Evolutionary conservation across 2,113 vertebrate genomes (phyloP).

Genomic region (Zosterops lateralis): DNA sequence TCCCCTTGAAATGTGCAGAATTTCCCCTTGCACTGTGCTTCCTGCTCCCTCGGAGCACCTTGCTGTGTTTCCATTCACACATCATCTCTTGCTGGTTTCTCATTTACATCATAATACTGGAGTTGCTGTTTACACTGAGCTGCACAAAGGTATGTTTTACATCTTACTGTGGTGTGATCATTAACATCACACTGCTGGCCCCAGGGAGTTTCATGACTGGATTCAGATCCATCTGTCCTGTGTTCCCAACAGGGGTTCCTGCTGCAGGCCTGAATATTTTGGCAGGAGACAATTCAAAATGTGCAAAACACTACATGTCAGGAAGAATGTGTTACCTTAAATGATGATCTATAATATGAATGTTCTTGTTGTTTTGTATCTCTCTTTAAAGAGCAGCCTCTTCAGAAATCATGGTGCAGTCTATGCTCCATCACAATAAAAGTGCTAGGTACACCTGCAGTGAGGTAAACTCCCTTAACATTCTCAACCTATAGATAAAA

Average conservation of each 20-base stretch:
- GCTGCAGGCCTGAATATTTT: conserved; percentile 61
- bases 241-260: conserved; percentile 57
- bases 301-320: conserved; percentile 43
- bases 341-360: conserved; percentile 9
- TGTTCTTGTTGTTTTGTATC: not conserved
- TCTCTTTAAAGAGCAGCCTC: conserved; percentile 11
- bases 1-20: not conserved
- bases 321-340: conserved; percentile 50
- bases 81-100: conserved; percentile 63
- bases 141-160: conserved; percentile 68
- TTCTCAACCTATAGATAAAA: not conserved
- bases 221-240: conserved; percentile 68
- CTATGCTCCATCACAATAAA: not conserved
- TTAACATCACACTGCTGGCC: conserved; percentile 67
- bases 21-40: conserved; percentile 18
- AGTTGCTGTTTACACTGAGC: conserved; percentile 63
- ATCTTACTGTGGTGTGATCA: conserved; percentile 60
- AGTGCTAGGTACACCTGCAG: not conserved
- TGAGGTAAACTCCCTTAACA: not conserved
- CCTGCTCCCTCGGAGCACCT: conserved; percentile 30
- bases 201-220: conserved; percentile 62
- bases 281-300: conserved; percentile 60
- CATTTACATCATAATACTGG: conserved; percentile 69
- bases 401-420: not conserved
- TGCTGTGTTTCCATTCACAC: conserved; percentile 68